phyloP scores from a whole-genome alignment of 2,888 invertebrate genomes.

The Venusia cambrica region DNA sequence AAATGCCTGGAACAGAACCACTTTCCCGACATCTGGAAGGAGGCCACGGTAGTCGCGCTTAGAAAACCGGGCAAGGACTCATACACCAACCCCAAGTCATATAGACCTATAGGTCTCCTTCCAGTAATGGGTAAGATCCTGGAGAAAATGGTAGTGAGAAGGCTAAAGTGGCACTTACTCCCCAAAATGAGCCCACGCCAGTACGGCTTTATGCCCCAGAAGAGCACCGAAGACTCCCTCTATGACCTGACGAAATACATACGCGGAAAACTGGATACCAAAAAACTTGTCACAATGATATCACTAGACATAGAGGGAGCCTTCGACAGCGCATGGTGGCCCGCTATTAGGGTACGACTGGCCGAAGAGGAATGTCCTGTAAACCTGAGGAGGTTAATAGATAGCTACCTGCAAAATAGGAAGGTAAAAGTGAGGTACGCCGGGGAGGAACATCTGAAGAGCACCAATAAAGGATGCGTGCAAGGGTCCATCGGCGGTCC shows the following conservation, averaged over 20 bases:
- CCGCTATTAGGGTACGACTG: too few relatives aligned
- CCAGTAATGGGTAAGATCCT: constrained; percentile 25
- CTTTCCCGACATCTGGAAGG: constrained; percentile 23
- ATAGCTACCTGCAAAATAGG: constrained; percentile 1
- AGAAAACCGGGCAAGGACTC: constrained; percentile 2
- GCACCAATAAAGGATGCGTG: not conserved
- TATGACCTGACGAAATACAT: constrained; percentile 3
- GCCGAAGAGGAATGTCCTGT: constrained; percentile 4
- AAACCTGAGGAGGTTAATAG: not conserved
- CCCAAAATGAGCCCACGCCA: constrained; percentile 5
- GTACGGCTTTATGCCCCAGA: constrained; percentile 4
- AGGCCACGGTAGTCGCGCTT: constrained; percentile 7
- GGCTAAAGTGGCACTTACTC: constrained; percentile 4
- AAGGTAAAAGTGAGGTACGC: not conserved
- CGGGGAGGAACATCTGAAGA: too few relatives aligned
- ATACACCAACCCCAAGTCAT: constrained; percentile 22
- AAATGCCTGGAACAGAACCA: constrained; percentile 22
- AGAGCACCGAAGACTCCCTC: constrained; percentile 13
- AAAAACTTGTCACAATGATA: constrained; percentile 1
- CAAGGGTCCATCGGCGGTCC: constrained; percentile 1
- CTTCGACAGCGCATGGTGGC: too few relatives aligned
- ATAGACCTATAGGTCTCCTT: constrained; percentile 30
- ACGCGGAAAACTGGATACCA: not conserved
- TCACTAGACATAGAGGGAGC: constrained; percentile 1
- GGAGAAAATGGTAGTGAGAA: not conserved